phyloP scores from a whole-genome alignment of 2,797 vertebrate genomes.

The Anniella stebbinsi region DNA sequence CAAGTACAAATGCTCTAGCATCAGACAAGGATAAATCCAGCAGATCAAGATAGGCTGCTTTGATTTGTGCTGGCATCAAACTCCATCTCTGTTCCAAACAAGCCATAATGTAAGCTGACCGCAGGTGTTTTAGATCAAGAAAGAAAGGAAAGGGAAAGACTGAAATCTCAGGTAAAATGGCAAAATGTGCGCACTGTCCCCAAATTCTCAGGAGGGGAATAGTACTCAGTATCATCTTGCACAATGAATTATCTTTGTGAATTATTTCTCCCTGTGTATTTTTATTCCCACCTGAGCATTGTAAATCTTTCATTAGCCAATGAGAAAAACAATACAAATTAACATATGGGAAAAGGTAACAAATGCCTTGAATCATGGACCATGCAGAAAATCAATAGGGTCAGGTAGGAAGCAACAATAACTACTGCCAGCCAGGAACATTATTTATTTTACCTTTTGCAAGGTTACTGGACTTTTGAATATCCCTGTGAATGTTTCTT shows the following conservation, averaged over 20 bases:
- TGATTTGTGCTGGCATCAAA: constrained; percentile 63
- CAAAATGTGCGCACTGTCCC: constrained; percentile 13
- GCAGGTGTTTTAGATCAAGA: constrained; percentile 58
- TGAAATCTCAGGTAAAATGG: constrained; percentile 50
- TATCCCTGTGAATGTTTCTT: constrained; percentile 45
- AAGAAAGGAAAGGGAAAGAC: background rate
- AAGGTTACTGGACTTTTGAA: constrained; percentile 43
- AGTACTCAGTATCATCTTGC: constrained; percentile 63
- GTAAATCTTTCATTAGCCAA: constrained; percentile 57
- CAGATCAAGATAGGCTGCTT: constrained; percentile 62
- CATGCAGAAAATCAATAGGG: constrained; percentile 34
- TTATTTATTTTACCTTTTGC: constrained; percentile 49
- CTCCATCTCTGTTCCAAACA: constrained; percentile 47
- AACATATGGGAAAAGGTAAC: constrained; percentile 61
- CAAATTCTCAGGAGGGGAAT: constrained; percentile 47
- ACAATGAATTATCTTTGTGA: constrained; percentile 12
- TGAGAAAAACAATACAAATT: constrained; percentile 63
- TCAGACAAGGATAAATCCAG: constrained; percentile 56
- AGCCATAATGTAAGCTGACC: constrained; percentile 53
- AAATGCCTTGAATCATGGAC: constrained; percentile 44
- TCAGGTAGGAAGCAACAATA: constrained; percentile 17
- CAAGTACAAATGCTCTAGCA: constrained; percentile 43
- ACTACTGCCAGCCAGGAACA: constrained; percentile 60
- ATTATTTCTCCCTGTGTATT: constrained; percentile 33
- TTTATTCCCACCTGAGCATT: constrained; percentile 44